Percentiles rank a stretch among this genome's conserved stretches.
Evolutionary conservation across 2,888 invertebrate species (phyloP).

Genomic region (Coenonympha glycerion): DNA sequence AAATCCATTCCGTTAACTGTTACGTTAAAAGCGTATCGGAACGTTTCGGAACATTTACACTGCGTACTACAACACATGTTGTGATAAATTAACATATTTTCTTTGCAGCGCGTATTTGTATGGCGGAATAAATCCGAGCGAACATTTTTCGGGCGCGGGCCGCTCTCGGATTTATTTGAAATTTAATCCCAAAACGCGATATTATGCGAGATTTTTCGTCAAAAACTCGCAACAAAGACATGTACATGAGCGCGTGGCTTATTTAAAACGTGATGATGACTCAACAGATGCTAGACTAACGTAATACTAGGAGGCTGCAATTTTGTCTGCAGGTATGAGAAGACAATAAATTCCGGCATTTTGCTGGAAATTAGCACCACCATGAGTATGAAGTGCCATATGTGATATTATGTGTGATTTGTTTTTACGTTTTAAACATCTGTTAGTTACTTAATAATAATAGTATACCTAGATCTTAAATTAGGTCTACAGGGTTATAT

Average conservation of each 20-base stretch:
- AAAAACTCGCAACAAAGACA: constrained; percentile 14
- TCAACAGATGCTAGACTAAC: too few species aligned
- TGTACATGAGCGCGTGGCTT: constrained; percentile 5
- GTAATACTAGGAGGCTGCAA: too few species aligned
- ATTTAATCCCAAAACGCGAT: constrained; percentile 24
- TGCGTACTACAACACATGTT: constrained; percentile 6
- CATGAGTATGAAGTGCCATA: too few species aligned
- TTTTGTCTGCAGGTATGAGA: too few species aligned
- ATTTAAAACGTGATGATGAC: too few species aligned
- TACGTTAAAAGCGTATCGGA: not conserved
- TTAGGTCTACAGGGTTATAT: too few species aligned
- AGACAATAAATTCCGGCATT: too few species aligned
- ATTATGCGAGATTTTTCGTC: constrained; percentile 11
- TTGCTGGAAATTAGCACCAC: too few species aligned
- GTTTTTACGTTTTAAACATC: too few species aligned
- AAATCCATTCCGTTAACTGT: not conserved
- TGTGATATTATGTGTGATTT: too few species aligned
- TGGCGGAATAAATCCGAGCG: constrained; percentile 19
- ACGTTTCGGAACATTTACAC: not conserved
- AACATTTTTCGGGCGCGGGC: constrained; percentile 19
- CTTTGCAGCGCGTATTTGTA: constrained; percentile 20
- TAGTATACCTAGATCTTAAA: too few species aligned
- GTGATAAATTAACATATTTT: constrained; percentile 26
- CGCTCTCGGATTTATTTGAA: constrained; percentile 18
- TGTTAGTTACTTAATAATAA: too few species aligned